Percentiles rank a stretch among this genome's conserved stretches.
These are phyloP conservation scores for Holacanthus passer DNA, from an alignment of 2,113 vertebrate genomes.

Conservation along the genomic window DNA sequence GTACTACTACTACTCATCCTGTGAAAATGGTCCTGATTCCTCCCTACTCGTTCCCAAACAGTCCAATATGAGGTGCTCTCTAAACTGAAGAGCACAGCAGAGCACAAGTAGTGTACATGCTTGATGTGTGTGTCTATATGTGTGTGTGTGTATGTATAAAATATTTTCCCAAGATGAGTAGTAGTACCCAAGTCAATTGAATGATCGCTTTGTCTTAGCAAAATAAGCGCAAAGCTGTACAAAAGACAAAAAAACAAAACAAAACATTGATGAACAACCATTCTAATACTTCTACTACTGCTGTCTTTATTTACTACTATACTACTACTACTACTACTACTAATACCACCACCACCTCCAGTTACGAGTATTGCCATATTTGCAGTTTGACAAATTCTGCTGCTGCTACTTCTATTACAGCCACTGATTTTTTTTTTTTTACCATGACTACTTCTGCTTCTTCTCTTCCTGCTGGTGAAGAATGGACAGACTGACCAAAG, in stretches of 20 bases:
- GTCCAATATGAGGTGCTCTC: too few relatives aligned
- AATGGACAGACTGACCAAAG: too few relatives aligned
- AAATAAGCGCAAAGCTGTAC: not conserved
- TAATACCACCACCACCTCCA: not conserved
- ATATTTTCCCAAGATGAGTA: not conserved
- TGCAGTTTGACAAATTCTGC: not conserved
- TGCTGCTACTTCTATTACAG: not conserved
- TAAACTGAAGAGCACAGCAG: too few relatives aligned
- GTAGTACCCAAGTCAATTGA: not conserved
- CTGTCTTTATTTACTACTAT: not conserved
- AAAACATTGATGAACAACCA: not conserved
- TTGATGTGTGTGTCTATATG: too few relatives aligned
- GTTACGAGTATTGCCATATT: not conserved
- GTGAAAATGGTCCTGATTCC: too few relatives aligned
- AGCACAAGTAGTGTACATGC: too few relatives aligned
- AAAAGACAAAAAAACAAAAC: not conserved
- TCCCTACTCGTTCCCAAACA: too few relatives aligned
- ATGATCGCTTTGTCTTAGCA: not conserved
- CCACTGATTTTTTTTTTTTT: too few relatives aligned
- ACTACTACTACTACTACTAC: not conserved
- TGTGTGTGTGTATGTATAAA: too few relatives aligned
- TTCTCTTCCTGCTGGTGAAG: not conserved
- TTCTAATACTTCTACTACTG: not conserved
- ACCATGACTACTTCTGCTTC: not conserved
- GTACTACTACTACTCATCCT: too few relatives aligned